Conservation (phyloP, 2,888 invertebrate genomes). For the Xestobium rufovillosum region DNA sequence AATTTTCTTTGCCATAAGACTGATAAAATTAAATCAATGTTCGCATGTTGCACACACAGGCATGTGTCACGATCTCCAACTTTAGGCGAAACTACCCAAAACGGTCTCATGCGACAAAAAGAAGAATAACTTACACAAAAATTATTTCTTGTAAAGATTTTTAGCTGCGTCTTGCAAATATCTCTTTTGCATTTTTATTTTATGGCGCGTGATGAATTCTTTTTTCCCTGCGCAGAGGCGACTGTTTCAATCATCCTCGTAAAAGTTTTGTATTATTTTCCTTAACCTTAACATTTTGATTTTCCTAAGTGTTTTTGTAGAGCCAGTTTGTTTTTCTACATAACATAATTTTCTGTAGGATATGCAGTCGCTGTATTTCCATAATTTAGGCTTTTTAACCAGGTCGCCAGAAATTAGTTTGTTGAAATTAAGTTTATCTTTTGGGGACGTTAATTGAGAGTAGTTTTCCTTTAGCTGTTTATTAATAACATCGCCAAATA, state of each 20-base stretch:
- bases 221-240: conserved; percentile 27
- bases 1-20: conserved; percentile 1
- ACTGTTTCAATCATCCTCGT: conserved; percentile 29
- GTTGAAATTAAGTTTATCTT: conserved; percentile 15
- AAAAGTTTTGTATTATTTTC: too few relatives aligned
- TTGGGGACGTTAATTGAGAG: conserved; percentile 11
- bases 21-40: conserved; percentile 1
- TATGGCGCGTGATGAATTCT: conserved; percentile 26
- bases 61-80: conserved; percentile 24
- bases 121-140: conserved; percentile 23
- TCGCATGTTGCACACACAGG: background rate
- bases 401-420: conserved; percentile 12
- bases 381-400: conserved; percentile 12
- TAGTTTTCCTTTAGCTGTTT: too few relatives aligned
- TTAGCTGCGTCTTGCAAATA: conserved; percentile 24
- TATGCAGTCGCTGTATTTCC: conserved; percentile 15
- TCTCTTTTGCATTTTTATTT: conserved; percentile 24
- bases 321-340: too few relatives aligned
- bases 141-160: conserved; percentile 27
- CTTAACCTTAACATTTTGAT: too few relatives aligned
- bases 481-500: conserved; percentile 15
- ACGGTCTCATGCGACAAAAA: conserved; percentile 23
- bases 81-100: conserved; percentile 24
- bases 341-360: conserved; percentile 18
- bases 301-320: too few relatives aligned